These are phyloP conservation scores for Zaprionus lachaisei DNA, from an alignment of 1,140 invertebrate species.

Conservation along the genomic window DNA sequence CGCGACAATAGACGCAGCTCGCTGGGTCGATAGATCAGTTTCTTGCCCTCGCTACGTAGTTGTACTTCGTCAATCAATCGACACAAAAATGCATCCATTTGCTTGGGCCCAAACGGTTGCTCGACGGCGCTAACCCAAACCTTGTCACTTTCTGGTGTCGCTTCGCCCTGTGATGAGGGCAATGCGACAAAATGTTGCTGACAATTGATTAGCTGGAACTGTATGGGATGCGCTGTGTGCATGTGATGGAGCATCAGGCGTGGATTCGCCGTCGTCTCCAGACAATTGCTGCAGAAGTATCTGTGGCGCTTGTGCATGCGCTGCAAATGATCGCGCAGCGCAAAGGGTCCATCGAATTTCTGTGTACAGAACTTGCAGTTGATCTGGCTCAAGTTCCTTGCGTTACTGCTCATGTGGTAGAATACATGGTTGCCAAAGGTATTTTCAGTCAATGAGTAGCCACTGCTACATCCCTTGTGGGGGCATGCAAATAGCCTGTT, in stretches of 20 bases:
- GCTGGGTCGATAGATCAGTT: conserved; percentile 28
- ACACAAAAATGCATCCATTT: conserved; percentile 43
- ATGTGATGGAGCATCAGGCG: conserved; percentile 54
- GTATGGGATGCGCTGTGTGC: not conserved
- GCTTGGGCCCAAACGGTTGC: conserved; percentile 36
- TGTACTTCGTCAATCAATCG: conserved; percentile 31
- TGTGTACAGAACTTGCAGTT: conserved; percentile 45
- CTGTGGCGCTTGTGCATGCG: conserved; percentile 43
- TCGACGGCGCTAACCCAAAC: conserved; percentile 27
- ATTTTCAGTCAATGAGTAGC: conserved; percentile 17
- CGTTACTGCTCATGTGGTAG: conserved; percentile 46
- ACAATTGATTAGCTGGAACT: conserved; percentile 23
- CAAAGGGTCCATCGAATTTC: not conserved
- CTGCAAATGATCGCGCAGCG: conserved; percentile 43
- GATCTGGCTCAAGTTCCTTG: conserved; percentile 9
- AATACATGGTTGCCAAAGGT: conserved; percentile 52
- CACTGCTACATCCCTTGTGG: conserved; percentile 40
- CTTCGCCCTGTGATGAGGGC: not conserved
- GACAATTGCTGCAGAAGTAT: conserved; percentile 54
- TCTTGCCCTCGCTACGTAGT: conserved; percentile 18
- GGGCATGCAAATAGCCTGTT: conserved; percentile 53
- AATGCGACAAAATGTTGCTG: conserved; percentile 37
- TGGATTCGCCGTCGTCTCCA: conserved; percentile 50
- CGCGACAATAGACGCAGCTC: conserved; percentile 40
- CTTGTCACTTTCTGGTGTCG: not conserved